phyloP scores from a whole-genome alignment of 1,140 invertebrate genomes.

The Thaumetopoea pityocampa region DNA sequence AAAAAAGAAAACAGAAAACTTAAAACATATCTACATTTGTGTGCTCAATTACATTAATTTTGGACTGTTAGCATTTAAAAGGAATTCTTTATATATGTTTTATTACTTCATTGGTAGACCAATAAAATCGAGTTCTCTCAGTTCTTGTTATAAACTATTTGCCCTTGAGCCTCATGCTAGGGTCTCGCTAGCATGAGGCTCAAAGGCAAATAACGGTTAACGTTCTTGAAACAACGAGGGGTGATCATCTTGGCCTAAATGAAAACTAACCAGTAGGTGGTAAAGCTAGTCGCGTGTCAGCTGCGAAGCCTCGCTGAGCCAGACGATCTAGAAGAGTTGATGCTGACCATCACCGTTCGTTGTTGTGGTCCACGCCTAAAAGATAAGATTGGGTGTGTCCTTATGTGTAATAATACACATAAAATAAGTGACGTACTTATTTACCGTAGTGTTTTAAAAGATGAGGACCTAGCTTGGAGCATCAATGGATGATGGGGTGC shows the following conservation, averaged over 20 bases:
- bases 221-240: not conserved
- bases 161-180: no score
- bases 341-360: constrained; percentile 66
- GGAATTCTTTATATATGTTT: no score
- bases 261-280: constrained; percentile 50
- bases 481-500: no score
- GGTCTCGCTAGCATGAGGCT: not conserved
- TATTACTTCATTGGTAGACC: no score
- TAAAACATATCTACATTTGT: no score
- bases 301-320: constrained; percentile 60
- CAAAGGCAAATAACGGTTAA: not conserved
- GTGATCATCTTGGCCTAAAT: not conserved
- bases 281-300: constrained; percentile 57
- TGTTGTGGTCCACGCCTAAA: constrained; percentile 38
- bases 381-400: not conserved
- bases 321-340: constrained; percentile 57
- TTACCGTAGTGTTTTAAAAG: not conserved
- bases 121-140: no score
- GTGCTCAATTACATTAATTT: no score
- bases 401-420: not conserved
- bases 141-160: no score
- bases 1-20: no score
- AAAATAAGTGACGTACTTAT: not conserved
- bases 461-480: no score
- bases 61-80: no score